Evolutionary conservation across 53 echinoderm and acorn worm genomes (phyloP).

Genomic region (Crossaster papposus): DNA sequence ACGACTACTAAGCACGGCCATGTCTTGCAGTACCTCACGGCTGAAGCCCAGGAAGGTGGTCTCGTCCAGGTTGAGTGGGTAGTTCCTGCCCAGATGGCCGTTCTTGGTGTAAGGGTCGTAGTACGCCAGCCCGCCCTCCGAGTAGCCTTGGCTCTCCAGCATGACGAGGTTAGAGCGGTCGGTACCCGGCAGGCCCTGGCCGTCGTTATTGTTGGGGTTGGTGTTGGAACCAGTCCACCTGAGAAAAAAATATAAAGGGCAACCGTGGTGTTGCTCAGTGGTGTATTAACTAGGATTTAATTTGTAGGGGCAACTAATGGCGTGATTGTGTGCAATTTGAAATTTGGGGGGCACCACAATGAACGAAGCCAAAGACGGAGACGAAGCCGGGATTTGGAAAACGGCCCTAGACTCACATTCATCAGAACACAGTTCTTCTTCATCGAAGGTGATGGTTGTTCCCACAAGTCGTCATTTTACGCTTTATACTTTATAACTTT

Average conservation of each 20-base stretch:
- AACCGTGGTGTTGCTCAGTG: not conserved
- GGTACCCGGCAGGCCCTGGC: slow-evolving; percentile 92
- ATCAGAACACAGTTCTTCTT: too few species aligned
- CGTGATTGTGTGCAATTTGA: too few species aligned
- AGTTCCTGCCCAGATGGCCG: slow-evolving; percentile 90
- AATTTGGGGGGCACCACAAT: too few species aligned
- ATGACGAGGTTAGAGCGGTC: slow-evolving; percentile 90
- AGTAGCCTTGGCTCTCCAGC: slow-evolving; percentile 67
- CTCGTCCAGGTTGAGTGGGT: slow-evolving; percentile 73
- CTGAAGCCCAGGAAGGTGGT: slow-evolving; percentile 76
- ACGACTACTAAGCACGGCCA: slow-evolving; percentile 89
- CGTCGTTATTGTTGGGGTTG: slow-evolving; percentile 95
- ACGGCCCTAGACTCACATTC: too few species aligned
- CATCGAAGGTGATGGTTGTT: too few species aligned
- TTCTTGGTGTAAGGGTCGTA: slow-evolving; percentile 77
- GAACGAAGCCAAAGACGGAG: too few species aligned
- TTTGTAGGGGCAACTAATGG: too few species aligned
- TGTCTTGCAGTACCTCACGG: slow-evolving; percentile 65
- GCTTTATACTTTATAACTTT: too few species aligned
- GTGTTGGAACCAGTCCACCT: slow-evolving; percentile 99
- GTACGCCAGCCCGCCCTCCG: slow-evolving; percentile 69
- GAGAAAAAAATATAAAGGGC: not conserved
- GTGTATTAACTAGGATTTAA: too few species aligned
- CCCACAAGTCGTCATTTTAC: too few species aligned
- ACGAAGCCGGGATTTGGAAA: too few species aligned